Base-by-base conservation (phyloP, 1,140 invertebrate genomes). In the Scylla paramamosain region DNA sequence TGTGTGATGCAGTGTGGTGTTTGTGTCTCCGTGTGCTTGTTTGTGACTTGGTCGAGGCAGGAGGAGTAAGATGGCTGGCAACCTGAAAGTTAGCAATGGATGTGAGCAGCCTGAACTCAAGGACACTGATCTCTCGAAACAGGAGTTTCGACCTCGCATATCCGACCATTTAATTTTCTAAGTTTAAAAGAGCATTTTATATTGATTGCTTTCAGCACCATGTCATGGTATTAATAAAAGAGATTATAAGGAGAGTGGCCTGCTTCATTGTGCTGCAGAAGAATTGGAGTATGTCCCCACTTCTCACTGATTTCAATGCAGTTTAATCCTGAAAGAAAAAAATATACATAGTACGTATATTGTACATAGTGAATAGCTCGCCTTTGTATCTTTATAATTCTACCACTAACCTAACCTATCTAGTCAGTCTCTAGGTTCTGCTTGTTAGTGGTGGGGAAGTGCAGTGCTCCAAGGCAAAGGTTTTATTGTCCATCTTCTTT, bases 161-260 rank as follows among this genome's bases (percentile, higher is more conserved):
- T 77, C 67, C 67, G 67, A 77, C 67, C 67, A 77, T 20, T 25
- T 77, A 77, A 77, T 77, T 77, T 77, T 77, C 67, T 77, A 77
- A 77, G 67, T 77, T 77, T 77, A n/a, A n/a, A 77, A 77, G 67
- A 77, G 67, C n/a, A 25, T 77, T 77, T 77, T 77, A 77, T 77
- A 77, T 77, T n/a, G 12, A 77, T 77, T 77, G 4, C 6, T 77
- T 77, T 77, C 52, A 59, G 3, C 52, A 20, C 52, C 52, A 59
- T 59, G 52, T 59, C 52, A 20, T 59, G 52, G 52, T 59, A 59
- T 59, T 59, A 20, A 59, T 59, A 59, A 59, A 39, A 39, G 39
- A 59, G 52, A 59, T 20, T 59, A 59, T 59, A 0, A 59, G 16
- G 52, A 59, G 52, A n/a, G 25, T n/a, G 67, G 67, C n/a, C 67